Percentiles rank a stretch among this genome's conserved stretches.
Evolutionary conservation across 2,797 vertebrate species (phyloP).

Genomic region (Manis javanica): DNA sequence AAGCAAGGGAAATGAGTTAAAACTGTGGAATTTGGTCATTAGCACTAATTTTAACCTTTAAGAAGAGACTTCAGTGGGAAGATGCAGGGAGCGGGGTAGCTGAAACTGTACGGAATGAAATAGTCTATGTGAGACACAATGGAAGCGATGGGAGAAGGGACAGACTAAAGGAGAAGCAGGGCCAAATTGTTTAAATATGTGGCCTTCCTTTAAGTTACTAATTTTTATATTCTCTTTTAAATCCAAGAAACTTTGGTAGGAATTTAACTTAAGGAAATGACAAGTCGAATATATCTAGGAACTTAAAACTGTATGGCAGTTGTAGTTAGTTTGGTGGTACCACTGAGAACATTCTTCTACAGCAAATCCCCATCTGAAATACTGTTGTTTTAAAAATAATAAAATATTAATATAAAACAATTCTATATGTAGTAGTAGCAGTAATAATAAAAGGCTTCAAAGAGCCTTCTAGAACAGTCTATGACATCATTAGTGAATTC

Average conservation of each 20-base stretch:
- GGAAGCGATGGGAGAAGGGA: not conserved
- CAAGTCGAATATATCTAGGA: not conserved
- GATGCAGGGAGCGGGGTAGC: not conserved
- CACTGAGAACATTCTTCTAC: not conserved
- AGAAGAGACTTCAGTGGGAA: not conserved
- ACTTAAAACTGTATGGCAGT: constrained; percentile 4
- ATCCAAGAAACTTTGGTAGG: not conserved
- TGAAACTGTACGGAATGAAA: not conserved
- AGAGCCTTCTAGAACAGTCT: not conserved
- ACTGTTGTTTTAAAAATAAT: constrained; percentile 2
- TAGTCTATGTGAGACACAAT: not conserved
- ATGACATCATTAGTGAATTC: not conserved
- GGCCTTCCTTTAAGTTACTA: not conserved
- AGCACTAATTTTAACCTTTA: not conserved
- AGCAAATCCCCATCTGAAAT: not conserved
- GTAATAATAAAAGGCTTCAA: not conserved
- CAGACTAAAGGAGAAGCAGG: not conserved
- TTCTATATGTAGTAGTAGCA: not conserved
- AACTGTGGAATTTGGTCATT: not conserved
- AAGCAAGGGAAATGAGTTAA: not conserved
- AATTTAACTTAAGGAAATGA: constrained; percentile 34
- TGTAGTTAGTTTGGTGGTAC: not conserved
- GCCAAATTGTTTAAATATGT: not conserved
- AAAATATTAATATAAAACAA: not conserved
- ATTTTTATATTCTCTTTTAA: constrained; percentile 36